Base-by-base conservation (phyloP, 2,113 vertebrate species). In the Accipiter virgatus region DNA sequence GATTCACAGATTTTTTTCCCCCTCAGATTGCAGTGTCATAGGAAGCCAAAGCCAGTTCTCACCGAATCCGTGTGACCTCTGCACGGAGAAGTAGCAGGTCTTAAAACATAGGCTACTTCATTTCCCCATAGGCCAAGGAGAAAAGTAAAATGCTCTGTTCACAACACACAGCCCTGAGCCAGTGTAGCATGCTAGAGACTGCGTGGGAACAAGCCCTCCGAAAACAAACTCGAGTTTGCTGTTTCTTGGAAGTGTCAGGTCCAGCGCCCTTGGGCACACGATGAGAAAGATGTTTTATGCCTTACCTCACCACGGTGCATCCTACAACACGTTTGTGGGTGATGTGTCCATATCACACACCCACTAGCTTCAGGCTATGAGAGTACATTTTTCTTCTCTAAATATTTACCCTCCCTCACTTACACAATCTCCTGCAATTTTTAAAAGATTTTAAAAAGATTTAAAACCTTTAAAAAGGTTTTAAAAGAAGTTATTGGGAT, bases 311-410 rank as follows among this genome's bases (percentile, higher is more conserved):
- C 63, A 15, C 0, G 0, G 32, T 47, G 40, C 65, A 53, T 34
- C 25, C 73, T 36, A 13, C 1, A 0, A n/a, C 66, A 42, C 0
- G 1, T 52, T 63, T 12, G 2, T 13, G 61, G 67, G 29, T 47
- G 70, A 79, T 4, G 19, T 27, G 45, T 26, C 82, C 74, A 10
- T 13, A 52, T 25, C 78, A 58, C 58, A 81, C 58, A 32, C 78
- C 59, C 78, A 22, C 25, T 25, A 48, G 36, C 65, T 36, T 34
- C 47, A 72, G 27, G 36, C 58, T 61, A 6, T 2, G 13, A 38
- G 36, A 80, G 19, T 13, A 63, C 52, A n/a, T 71, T 77, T 43
- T 38, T 50, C 40, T 52, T 63, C 79, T 79, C 40, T 43, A 59
- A 70, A 59, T 42, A 58, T 48, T 80, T 65, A 53, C 34, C 25